Evolutionary conservation across 2,888 invertebrate genomes (phyloP).

Genomic region (Tipula unca): DNA sequence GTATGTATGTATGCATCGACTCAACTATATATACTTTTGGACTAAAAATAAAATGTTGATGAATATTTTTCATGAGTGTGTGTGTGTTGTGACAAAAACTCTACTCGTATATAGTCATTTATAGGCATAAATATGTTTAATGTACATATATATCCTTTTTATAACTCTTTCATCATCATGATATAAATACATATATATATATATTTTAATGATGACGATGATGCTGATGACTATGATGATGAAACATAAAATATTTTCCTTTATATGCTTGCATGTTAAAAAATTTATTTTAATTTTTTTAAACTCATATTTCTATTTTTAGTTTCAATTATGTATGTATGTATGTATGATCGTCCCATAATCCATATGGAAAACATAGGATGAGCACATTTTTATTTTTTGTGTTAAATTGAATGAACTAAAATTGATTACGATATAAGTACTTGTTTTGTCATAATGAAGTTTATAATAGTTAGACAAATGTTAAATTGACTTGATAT

Average conservation of each 20-base stretch:
- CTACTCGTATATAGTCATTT: neutral
- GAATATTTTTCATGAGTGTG: neutral
- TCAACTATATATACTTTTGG: neutral
- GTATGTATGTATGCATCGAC: neutral
- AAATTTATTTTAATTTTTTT: no score
- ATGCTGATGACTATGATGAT: neutral
- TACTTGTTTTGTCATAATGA: neutral
- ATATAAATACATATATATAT: neutral
- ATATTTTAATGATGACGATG: neutral
- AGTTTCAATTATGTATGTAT: neutral
- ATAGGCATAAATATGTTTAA: neutral
- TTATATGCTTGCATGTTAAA: neutral
- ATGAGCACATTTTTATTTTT: neutral
- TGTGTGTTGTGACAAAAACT: neutral
- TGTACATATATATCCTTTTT: neutral
- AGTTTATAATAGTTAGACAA: neutral
- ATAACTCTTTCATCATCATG: neutral
- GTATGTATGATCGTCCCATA: neutral
- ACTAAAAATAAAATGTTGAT: neutral
- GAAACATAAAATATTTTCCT: neutral
- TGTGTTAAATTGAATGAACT: neutral
- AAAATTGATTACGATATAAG: neutral
- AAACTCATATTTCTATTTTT: neutral
- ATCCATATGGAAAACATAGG: neutral
- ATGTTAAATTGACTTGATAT: neutral